Conservation (phyloP, 2,888 invertebrate genomes). For the Cylindroiulus punctatus region DNA sequence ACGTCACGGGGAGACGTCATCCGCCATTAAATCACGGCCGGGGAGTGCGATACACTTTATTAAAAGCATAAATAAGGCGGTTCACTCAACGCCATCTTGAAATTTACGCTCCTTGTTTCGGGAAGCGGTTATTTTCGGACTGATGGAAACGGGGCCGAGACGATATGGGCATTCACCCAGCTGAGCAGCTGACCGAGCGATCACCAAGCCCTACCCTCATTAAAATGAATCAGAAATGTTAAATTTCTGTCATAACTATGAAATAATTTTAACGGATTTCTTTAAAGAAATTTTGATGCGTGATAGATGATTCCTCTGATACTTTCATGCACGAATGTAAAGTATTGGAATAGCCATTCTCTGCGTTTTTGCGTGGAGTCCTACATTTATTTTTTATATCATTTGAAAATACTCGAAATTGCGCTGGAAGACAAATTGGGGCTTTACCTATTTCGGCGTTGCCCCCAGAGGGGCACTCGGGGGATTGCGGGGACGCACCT, state of each 20-base stretch:
- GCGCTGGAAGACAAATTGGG: background rate
- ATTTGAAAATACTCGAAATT: background rate
- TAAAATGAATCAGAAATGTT: background rate
- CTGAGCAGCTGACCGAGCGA: no score
- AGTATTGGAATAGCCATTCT: no score
- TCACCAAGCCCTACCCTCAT: no score
- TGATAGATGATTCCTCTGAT: no score
- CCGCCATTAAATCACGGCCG: background rate
- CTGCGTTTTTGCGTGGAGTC: no score
- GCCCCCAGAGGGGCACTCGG: background rate
- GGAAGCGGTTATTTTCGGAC: background rate
- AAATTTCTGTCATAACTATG: background rate
- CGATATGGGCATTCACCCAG: background rate
- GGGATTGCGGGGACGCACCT: background rate
- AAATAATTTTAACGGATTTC: no score
- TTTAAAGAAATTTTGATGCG: no score
- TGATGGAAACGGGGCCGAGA: background rate
- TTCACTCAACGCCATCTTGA: constrained; percentile 46
- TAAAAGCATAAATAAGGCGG: background rate
- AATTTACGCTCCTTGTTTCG: background rate
- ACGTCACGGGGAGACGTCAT: background rate
- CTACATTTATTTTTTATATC: no score
- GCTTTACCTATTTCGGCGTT: background rate
- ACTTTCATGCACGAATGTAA: no score
- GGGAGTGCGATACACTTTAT: background rate